Evolutionary conservation across 2,797 vertebrate genomes (phyloP), one percentile per base, ranked within the genome.

Genomic region (Delichon dasypus): DNA sequence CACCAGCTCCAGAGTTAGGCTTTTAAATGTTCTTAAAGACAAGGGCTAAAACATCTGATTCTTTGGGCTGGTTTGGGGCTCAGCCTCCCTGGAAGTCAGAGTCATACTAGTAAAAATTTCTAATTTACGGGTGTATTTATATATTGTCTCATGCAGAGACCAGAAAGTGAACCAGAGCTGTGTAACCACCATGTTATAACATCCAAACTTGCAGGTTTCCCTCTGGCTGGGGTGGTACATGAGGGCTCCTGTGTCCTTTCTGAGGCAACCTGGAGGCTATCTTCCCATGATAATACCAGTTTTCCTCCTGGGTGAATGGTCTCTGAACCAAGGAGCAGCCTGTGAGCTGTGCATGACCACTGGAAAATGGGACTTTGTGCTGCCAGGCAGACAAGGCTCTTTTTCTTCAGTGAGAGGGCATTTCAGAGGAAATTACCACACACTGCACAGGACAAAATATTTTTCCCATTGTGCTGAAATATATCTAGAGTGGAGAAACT

Each of bases 401-500:
- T 93, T 74, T 47, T 74, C 67, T 75, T 48, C 44, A 75, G 61
- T 60, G 91, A 89, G 77, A 68, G 64, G 44, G 29, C 54, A 74
- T 77, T 85, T 94, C 38, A 68, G 76, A 94, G 81, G 97, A 97
- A 97, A 93, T 90, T 45, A 48, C 79, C 94, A 70, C 73, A 70
- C 77, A 84, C 73, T 93, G 44, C 5, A 81, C 18, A 72, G 44
- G 53, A 78, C 57, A 89, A 96, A 96, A 81, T 87, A 72, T 66
- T 96, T 92, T 88, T 65, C 47, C 86, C 76, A 94, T 96, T 97
- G 96, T 94, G 78, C 75, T 95, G 93, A 89, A 96, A 95, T 96
- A 88, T 80, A 93, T 89, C 96, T 96, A 93, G 90, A 93, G 64
- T 18, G 61, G 96, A 96, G 96, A 97, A 98, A 97, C 76, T 92